Conservation (phyloP, 2,113 vertebrate genomes). For the Chiloscyllium plagiosum region DNA sequence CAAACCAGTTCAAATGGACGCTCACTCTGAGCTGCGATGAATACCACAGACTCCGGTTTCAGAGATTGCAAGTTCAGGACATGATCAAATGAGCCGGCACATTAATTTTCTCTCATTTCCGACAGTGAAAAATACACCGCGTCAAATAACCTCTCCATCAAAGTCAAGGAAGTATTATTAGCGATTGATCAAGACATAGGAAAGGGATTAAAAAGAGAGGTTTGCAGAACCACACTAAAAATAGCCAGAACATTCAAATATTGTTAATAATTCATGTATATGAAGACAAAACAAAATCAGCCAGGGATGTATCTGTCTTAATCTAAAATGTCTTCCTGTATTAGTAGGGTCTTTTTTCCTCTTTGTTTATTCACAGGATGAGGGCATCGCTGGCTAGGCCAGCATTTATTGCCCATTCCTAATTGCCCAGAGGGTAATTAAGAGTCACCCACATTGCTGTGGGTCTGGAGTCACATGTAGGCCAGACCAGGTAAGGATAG, state of each 20-base stretch:
- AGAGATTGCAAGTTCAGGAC: not conserved
- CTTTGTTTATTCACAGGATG: too few relatives aligned
- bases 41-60: not conserved
- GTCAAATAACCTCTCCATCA: not conserved
- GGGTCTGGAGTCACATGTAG: too few relatives aligned
- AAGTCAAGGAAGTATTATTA: not conserved
- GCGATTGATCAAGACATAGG: not conserved
- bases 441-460: too few relatives aligned
- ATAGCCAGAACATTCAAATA: not conserved
- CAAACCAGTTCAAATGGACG: not conserved
- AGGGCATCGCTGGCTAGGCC: too few relatives aligned
- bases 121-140: not conserved
- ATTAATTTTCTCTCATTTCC: not conserved
- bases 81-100: not conserved
- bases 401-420: too few relatives aligned
- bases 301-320: not conserved
- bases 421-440: too few relatives aligned
- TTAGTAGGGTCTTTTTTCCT: not conserved
- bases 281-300: not conserved
- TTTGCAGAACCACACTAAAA: not conserved
- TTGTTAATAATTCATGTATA: not conserved
- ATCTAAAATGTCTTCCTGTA: not conserved
- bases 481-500: too few relatives aligned
- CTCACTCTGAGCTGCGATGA: not conserved
- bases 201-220: not conserved